Percentiles rank a stretch among this genome's conserved stretches.
Conservation (phyloP, 2,797 vertebrate species). For the Anas flavirostris region DNA sequence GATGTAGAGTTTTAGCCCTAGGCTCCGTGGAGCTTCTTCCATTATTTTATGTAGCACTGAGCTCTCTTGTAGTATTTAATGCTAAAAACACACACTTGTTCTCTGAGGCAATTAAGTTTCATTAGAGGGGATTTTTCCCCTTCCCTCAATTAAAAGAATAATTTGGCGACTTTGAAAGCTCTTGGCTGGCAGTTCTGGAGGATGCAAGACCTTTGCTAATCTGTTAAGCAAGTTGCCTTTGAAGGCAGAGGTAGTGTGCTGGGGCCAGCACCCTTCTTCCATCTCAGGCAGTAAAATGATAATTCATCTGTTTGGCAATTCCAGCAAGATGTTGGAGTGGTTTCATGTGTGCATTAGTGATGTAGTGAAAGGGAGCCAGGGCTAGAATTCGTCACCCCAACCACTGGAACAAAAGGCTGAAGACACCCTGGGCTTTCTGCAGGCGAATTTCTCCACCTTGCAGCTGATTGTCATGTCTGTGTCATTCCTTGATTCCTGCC, state of each 20-base stretch:
- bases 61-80: neutral
- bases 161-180: neutral
- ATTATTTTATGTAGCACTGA: neutral
- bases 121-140: accelerated
- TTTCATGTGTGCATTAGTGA: neutral
- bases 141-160: neutral
- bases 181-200: neutral
- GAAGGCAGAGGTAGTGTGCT: neutral
- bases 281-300: neutral
- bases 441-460: neutral
- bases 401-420: neutral
- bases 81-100: neutral
- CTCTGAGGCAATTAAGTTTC: neutral
- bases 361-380: neutral
- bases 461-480: neutral
- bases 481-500: neutral
- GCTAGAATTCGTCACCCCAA: neutral
- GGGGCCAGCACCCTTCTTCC: neutral
- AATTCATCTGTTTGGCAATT: neutral
- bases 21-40: neutral
- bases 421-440: neutral
- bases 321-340: neutral
- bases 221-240: neutral
- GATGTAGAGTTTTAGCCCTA: neutral
- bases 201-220: neutral